These are phyloP conservation scores for Fringilla coelebs DNA, from an alignment of 2,797 vertebrate genomes.

Conservation along the genomic window DNA sequence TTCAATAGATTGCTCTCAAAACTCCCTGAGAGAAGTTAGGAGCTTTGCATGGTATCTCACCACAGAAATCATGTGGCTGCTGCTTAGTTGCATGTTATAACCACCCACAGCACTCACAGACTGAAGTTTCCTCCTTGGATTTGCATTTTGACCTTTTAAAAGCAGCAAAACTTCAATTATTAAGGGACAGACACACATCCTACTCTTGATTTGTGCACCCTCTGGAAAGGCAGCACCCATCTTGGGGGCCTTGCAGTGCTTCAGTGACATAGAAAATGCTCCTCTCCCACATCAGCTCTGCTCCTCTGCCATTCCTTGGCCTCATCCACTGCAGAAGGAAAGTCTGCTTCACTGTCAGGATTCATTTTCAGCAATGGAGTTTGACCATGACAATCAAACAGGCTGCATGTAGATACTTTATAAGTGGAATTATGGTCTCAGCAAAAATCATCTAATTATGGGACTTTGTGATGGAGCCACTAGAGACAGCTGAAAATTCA, in stretches of 20 bases:
- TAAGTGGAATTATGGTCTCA: slow-evolving; percentile 20
- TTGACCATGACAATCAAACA: neutral
- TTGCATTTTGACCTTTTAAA: neutral
- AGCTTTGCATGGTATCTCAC: neutral
- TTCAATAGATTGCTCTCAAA: neutral
- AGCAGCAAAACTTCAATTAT: neutral
- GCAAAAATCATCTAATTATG: slow-evolving; percentile 46
- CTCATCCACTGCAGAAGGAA: neutral
- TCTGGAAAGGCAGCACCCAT: neutral
- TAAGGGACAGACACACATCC: neutral
- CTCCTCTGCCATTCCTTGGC: neutral
- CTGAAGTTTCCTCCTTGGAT: neutral
- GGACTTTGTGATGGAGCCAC: neutral
- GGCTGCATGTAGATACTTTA: neutral
- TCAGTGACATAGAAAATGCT: neutral
- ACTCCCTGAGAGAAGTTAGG: neutral
- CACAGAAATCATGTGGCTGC: neutral
- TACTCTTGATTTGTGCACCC: neutral
- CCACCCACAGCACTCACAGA: neutral
- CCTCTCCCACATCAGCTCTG: neutral
- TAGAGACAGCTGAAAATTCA: slow-evolving; percentile 29
- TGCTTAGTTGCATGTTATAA: neutral
- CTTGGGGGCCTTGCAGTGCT: neutral
- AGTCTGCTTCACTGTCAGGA: neutral
- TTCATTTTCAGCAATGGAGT: slow-evolving; percentile 1